Percentiles rank a stretch among this genome's conserved stretches.
Evolutionary conservation across 2,888 invertebrate species (phyloP).

Genomic region (Andrena haemorrhoa): DNA sequence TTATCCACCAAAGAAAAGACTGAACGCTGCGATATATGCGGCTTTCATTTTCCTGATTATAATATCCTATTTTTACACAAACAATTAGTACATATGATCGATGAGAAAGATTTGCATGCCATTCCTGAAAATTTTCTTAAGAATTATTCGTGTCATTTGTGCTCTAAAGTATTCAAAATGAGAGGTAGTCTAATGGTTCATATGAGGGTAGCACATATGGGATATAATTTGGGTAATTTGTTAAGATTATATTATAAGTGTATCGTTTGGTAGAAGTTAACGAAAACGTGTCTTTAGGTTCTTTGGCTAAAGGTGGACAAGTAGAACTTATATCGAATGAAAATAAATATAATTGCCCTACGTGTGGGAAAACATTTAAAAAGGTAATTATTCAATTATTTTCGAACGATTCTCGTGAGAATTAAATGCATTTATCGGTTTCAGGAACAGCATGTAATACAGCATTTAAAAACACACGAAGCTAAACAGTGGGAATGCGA

Average conservation of each 20-base stretch:
- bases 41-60: slow-evolving; percentile 89
- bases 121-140: slow-evolving; percentile 83
- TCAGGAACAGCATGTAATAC: slow-evolving; percentile 85
- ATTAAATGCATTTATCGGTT: slow-evolving; percentile 5
- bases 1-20: slow-evolving; percentile 83
- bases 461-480: slow-evolving; percentile 86
- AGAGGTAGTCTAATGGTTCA: slow-evolving; percentile 93
- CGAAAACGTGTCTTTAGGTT: slow-evolving; percentile 61
- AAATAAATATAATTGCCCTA: slow-evolving; percentile 81
- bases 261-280: slow-evolving; percentile 35
- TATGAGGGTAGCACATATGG: slow-evolving; percentile 91
- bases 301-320: slow-evolving; percentile 72
- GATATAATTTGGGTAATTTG: slow-evolving; percentile 83
- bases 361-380: slow-evolving; percentile 84
- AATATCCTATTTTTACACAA: slow-evolving; percentile 91
- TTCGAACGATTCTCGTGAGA: too few species aligned
- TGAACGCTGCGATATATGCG: slow-evolving; percentile 89
- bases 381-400: slow-evolving; percentile 77
- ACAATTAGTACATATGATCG: slow-evolving; percentile 87
- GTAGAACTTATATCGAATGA: slow-evolving; percentile 71
- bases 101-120: slow-evolving; percentile 72
- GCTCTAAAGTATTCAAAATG: slow-evolving; percentile 93
- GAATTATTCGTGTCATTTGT: slow-evolving; percentile 90
- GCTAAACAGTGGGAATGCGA: slow-evolving; percentile 95
- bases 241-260: slow-evolving; percentile 16